A percentile compares a stretch with the other conserved stretches of the same genome.
Evolutionary conservation across 2,797 vertebrate genomes (phyloP).

Genomic region (Oceanodroma leucorhoa): DNA sequence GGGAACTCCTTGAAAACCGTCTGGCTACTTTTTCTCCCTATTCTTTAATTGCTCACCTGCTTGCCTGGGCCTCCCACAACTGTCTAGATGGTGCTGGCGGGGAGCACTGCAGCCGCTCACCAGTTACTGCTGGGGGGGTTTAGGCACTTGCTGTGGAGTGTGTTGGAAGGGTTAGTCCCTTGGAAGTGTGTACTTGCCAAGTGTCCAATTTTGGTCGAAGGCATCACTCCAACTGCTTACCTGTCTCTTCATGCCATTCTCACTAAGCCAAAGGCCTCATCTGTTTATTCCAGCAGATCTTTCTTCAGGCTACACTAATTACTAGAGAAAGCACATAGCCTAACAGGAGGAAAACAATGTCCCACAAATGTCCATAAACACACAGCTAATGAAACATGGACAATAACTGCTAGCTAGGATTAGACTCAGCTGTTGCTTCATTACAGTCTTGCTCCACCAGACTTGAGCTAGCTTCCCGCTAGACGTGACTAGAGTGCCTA

Average conservation of each 20-base stretch:
- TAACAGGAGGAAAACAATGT: background rate
- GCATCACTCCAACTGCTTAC: background rate
- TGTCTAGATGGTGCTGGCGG: background rate
- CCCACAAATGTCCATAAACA: background rate
- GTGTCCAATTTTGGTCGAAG: background rate
- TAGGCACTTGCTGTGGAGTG: background rate
- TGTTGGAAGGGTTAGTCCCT: background rate
- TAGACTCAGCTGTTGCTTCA: background rate
- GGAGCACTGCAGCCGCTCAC: background rate
- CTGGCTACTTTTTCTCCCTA: background rate
- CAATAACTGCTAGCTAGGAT: background rate
- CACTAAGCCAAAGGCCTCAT: background rate
- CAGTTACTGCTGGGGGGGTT: background rate
- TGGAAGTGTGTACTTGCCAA: background rate
- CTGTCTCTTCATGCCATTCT: background rate
- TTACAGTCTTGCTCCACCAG: background rate
- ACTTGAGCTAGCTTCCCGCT: background rate
- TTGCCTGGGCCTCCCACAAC: background rate
- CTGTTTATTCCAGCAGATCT: background rate
- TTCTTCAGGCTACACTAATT: background rate
- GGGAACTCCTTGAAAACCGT: background rate
- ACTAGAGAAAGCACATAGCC: background rate
- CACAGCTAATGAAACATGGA: background rate
- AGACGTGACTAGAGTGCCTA: accelerated
- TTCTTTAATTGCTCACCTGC: background rate